Evolutionary conservation across 2,113 vertebrate species (phyloP), one percentile per base, ranked within the genome.

Genomic region (Zingel zingel): DNA sequence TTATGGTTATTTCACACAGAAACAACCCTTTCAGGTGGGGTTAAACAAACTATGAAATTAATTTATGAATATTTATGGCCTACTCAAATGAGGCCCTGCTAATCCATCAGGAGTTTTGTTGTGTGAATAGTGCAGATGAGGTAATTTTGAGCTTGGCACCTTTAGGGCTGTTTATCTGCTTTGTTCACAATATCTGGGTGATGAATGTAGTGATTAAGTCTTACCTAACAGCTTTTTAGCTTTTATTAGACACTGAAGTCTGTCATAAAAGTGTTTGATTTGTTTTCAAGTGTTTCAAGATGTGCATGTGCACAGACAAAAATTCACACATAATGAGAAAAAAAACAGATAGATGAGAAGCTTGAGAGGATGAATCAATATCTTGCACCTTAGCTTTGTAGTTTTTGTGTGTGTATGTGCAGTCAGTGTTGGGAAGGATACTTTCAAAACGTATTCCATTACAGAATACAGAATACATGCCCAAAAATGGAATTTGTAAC

Each of bases 11-110:
- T 86, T 84, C 84, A 85, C 85, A 84, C 64, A 72, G 76, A 74
- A 73, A 73, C 71, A 82, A 58, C 53, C 54, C 71, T 77, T 86
- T 63, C 74, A 87, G 79, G 77, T 82, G 54, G 79, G 82, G 74
- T 90, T 89, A 90, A 88, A 86, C 67, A 92, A 91, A 83, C 79
- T 90, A 68, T 86, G 74, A 87, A 87, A 87, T 87, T 58, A 84
- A 74, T 86, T 61, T 64, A 54, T 70, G 36, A 86, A 85, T 87
- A 91, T 92, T 86, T 81, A 91, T 85, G 82, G 36, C 4, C 36
- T 33, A 64, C 25, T 76, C 72, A 81, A 85, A 85, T 48, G 30
- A 83, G 54, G 62, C 71, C 51, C 16, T 16, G 77, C 53, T 78
- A 84, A 88, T 90, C 79, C 53, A 70, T 74, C 66, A 85, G n/a